Evolutionary conservation across 2,113 vertebrate genomes (phyloP), one percentile per base, ranked within the genome.

Genomic region (Aplodontia rufa): DNA sequence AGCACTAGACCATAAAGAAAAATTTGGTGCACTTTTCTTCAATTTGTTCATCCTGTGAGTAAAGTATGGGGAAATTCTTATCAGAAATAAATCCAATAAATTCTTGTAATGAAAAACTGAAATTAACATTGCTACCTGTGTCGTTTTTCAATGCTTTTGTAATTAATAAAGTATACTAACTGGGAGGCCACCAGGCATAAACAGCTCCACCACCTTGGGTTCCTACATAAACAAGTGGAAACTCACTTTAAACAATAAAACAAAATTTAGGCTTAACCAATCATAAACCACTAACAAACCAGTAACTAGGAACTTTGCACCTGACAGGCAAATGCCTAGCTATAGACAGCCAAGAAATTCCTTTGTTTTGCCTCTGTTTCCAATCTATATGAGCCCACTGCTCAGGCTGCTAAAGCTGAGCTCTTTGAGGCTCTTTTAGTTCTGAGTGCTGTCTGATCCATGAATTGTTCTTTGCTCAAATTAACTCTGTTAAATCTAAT

Each of bases 71-170:
- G 4, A 1, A 5, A 62, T 76, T 55, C 42, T 45, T 13, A 2
- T 20, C 35, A 32, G 3, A 90, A 94, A 94, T 49, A 26, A 20
- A 35, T 94, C 40, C 79, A 88, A 81, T 53, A 82, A 88, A 84
- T 53, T 10, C 6, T n/a, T 49, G 0, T 0, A 86, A 60, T 35
- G 1, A 0, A 69, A 3, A 26, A 58, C 5, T 82, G 60, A 94
- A 92, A 42, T 12, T 17, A 22, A 89, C 26, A 22, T 1, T 8
- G 9, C 62, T n/a, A 69, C 5, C 3, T 35, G 47, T 64, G 53
- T 22, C 76, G 78, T 79, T 62, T 89, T 8, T n/a, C 47, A 81
- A 22, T 42, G 68, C 1, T 89, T 81, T n/a, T 71, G 6, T 40
- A 71, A 72, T 16, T 28, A 69, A 66, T 47, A 78, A 35, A 45